These are phyloP conservation scores for Lota lota DNA, from an alignment of 2,113 vertebrate genomes.

Conservation along the genomic window DNA sequence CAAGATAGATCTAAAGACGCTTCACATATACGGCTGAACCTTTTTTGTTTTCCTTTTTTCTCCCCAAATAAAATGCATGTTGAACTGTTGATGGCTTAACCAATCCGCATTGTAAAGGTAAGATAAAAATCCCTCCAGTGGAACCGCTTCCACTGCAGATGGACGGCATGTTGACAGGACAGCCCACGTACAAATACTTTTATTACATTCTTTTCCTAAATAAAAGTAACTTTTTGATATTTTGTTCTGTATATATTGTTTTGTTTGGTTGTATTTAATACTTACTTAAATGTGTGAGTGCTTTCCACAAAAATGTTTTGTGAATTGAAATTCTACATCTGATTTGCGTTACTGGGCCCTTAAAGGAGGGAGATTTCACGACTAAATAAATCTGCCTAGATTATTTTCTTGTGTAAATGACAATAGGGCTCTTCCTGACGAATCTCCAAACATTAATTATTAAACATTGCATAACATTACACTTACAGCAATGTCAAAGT, in stretches of 20 bases:
- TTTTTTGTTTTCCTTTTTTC: constrained; percentile 80
- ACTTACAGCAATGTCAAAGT: too few relatives aligned
- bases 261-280: neutral
- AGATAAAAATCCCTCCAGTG: constrained; percentile 31
- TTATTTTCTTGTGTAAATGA: too few relatives aligned
- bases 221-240: constrained; percentile 76
- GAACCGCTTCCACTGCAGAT: constrained; percentile 58
- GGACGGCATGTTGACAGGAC: constrained; percentile 86
- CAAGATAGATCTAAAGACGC: constrained; percentile 55
- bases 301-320: neutral
- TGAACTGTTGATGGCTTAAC: constrained; percentile 81
- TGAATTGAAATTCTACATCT: too few relatives aligned
- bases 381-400: too few relatives aligned
- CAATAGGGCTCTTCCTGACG: neutral
- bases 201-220: constrained; percentile 97
- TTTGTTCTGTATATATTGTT: neutral
- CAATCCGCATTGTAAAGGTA: constrained; percentile 75
- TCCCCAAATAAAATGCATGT: constrained; percentile 84
- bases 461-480: too few relatives aligned
- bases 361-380: neutral
- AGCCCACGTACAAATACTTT: constrained; percentile 90
- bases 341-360: neutral
- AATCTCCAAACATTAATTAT: neutral
- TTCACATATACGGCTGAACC: constrained; percentile 69
- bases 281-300: neutral